Conservation (phyloP, 30 jellyfish, hydroid and myxozoan genomes). For the Haliclystus octoradiatus region DNA sequence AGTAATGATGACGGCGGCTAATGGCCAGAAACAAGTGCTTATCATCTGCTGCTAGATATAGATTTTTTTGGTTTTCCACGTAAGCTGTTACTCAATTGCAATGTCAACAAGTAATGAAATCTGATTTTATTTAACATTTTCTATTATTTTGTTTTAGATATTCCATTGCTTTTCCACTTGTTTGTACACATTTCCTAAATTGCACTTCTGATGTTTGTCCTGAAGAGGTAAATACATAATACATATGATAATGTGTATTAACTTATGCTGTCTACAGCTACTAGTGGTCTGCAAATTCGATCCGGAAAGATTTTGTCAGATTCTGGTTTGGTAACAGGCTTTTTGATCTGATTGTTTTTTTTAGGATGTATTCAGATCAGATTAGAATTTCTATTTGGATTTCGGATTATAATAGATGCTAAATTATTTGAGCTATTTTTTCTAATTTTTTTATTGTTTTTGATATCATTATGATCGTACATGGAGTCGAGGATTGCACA, state of each 20-base stretch:
- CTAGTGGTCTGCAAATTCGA: not conserved
- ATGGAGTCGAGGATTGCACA: too few relatives aligned
- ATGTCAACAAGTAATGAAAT: not conserved
- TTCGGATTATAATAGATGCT: too few relatives aligned
- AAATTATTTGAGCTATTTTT: too few relatives aligned
- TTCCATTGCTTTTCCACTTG: constrained; percentile 83
- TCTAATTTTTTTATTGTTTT: too few relatives aligned
- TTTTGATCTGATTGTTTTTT: not conserved
- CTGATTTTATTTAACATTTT: not conserved
- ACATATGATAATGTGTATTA: not conserved
- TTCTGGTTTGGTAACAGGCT: not conserved
- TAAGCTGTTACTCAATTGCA: too few relatives aligned
- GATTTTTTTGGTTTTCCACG: too few relatives aligned
- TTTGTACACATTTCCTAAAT: constrained; percentile 74
- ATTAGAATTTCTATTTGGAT: too few relatives aligned
- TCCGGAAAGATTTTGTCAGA: not conserved
- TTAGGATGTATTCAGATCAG: not conserved
- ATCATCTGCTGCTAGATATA: too few relatives aligned
- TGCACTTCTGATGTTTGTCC: constrained; percentile 81
- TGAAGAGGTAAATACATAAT: constrained; percentile 61
- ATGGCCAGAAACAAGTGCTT: too few relatives aligned
- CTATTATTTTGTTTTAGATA: constrained; percentile 20
- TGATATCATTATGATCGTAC: too few relatives aligned
- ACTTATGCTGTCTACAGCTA: not conserved
- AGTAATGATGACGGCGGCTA: too few relatives aligned